Evolutionary conservation across 2,797 vertebrate species (phyloP).

Genomic region (Todus mexicanus): DNA sequence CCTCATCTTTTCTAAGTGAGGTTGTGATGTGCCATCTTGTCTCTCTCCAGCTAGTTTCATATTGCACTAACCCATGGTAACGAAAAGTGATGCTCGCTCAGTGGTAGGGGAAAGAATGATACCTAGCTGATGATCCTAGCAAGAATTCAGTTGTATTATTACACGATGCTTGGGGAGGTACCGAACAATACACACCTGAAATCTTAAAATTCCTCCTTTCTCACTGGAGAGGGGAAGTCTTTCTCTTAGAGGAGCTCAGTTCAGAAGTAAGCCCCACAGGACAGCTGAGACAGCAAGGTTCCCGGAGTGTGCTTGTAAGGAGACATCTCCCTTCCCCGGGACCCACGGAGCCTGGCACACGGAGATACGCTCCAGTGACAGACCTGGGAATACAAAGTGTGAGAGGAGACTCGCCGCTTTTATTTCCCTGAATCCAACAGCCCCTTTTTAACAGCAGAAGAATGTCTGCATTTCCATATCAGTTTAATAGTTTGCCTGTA

Average conservation of each 20-base stretch:
- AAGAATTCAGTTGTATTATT: neutral
- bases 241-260: neutral
- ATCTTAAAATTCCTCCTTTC: neutral
- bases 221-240: neutral
- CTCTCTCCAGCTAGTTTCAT: neutral
- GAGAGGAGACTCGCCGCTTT: slow-evolving; percentile 26
- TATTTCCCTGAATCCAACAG: slow-evolving; percentile 6
- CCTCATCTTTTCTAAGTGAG: neutral
- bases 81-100: neutral
- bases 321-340: neutral
- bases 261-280: neutral
- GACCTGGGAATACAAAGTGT: neutral
- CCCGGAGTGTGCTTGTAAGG: neutral
- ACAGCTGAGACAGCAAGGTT: accelerated
- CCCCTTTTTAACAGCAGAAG: slow-evolving; percentile 47
- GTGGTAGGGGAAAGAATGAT: neutral
- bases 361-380: neutral
- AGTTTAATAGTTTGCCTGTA: slow-evolving; percentile 65
- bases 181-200: neutral
- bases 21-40: neutral
- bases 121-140: neutral
- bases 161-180: neutral
- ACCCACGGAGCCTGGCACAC: neutral
- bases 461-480: slow-evolving; percentile 53
- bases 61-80: neutral